Evolutionary conservation across 2,888 invertebrate species (phyloP).

Genomic region (Eupithecia dodoneata): DNA sequence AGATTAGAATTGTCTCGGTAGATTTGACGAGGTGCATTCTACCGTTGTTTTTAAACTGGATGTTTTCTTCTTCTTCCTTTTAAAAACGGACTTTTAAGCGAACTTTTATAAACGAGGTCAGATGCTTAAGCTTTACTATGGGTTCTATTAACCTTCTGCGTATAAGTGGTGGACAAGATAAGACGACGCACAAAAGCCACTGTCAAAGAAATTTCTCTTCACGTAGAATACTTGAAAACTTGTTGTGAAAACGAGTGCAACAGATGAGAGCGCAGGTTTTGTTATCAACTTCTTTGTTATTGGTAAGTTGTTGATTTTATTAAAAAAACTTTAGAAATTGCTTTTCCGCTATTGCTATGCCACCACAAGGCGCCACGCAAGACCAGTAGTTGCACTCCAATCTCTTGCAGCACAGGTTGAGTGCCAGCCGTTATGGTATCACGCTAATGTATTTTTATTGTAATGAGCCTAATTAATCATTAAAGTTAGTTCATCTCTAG

Average conservation of each 20-base stretch:
- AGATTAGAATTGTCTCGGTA: slow-evolving; percentile 24
- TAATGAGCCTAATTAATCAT: background rate
- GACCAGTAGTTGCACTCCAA: background rate
- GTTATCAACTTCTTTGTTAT: background rate
- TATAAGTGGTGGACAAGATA: slow-evolving; percentile 10
- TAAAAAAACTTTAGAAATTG: background rate
- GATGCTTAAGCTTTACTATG: background rate
- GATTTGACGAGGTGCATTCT: slow-evolving; percentile 18
- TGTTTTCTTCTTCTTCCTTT: background rate
- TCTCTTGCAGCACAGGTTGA: background rate
- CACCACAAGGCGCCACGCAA: background rate
- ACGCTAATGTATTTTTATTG: background rate
- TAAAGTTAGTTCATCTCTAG: background rate
- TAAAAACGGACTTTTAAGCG: background rate
- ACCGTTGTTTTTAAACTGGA: slow-evolving; percentile 10
- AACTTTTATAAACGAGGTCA: slow-evolving; percentile 7
- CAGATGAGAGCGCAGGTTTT: background rate
- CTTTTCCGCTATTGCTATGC: background rate
- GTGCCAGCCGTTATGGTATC: background rate
- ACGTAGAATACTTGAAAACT: background rate
- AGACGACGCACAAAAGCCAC: background rate
- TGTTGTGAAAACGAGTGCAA: background rate
- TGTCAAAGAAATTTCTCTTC: background rate
- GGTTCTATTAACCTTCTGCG: background rate
- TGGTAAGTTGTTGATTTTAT: background rate